Evolutionary conservation across 2,888 invertebrate genomes (phyloP).

Genomic region (Nymphalis c-album): DNA sequence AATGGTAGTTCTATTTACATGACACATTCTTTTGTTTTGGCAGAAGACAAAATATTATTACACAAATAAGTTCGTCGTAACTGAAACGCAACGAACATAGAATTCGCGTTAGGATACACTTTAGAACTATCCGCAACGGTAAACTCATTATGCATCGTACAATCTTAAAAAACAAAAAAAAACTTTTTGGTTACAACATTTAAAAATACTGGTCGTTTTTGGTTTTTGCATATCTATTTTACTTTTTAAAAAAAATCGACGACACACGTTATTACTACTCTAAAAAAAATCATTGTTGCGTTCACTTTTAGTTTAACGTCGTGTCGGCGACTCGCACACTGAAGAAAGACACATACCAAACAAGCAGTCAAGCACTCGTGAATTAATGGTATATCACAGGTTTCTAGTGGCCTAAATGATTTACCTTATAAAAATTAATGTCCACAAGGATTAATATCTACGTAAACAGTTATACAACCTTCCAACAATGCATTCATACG

Average conservation of each 20-base stretch:
- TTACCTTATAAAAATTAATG: conserved; percentile 43
- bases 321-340: conserved; percentile 52
- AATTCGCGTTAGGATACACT: conserved; percentile 41
- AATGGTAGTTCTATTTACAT: conserved; percentile 82
- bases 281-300: conserved; percentile 29
- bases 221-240: conserved; percentile 49
- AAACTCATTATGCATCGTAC: conserved; percentile 44
- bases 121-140: conserved; percentile 61
- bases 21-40: conserved; percentile 82
- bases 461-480: conserved; percentile 38
- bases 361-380: conserved; percentile 70
- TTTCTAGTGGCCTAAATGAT: conserved; percentile 75
- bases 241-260: conserved; percentile 27
- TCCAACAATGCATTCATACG: conserved; percentile 39
- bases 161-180: conserved; percentile 37
- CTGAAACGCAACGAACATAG: conserved; percentile 50
- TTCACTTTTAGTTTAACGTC: conserved; percentile 25
- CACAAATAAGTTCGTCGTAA: conserved; percentile 64
- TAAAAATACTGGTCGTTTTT: conserved; percentile 78
- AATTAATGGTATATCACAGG: conserved; percentile 77
- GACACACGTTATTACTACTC: conserved; percentile 35
- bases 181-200: conserved; percentile 67
- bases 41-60: conserved; percentile 81
- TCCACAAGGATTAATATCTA: conserved; percentile 32
- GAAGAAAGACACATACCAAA: conserved; percentile 61